Percentiles rank a stretch among this genome's conserved stretches.
Evolutionary conservation across 2,113 vertebrate genomes (phyloP).

Genomic region (Micromys minutus): DNA sequence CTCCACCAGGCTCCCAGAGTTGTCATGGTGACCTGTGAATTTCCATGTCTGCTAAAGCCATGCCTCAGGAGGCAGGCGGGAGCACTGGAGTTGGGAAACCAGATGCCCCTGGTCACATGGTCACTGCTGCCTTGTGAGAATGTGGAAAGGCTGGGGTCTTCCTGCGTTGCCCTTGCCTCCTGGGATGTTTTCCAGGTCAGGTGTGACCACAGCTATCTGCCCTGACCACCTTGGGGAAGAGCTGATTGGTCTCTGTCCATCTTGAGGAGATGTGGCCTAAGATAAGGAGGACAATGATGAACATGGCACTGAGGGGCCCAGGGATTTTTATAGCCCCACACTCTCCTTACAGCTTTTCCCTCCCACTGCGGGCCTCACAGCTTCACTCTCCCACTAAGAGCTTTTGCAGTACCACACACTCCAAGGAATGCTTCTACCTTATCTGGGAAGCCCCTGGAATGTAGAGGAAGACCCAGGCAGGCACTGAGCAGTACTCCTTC

Average conservation of each 20-base stretch:
- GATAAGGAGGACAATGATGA: not conserved
- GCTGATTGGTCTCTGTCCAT: not conserved
- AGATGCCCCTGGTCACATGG: not conserved
- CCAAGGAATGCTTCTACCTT: too few species aligned
- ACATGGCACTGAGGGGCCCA: too few species aligned
- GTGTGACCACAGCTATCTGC: not conserved
- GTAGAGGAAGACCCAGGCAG: too few species aligned
- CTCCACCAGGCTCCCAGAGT: slow-evolving; percentile 77
- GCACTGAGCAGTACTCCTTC: too few species aligned
- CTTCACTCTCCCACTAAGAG: too few species aligned
- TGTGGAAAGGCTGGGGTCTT: not conserved
- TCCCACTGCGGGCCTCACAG: too few species aligned
- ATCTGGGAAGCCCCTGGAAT: too few species aligned
- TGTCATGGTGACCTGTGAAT: not conserved
- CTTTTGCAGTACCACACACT: too few species aligned
- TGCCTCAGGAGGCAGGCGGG: not conserved
- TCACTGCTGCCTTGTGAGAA: not conserved
- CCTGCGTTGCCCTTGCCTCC: not conserved
- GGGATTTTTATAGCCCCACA: too few species aligned
- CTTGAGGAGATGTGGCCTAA: not conserved
- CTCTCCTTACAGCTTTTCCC: too few species aligned
- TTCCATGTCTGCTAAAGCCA: not conserved
- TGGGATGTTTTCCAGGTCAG: not conserved
- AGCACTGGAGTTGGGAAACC: not conserved
- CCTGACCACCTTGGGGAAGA: not conserved